Evolutionary conservation across 2,113 vertebrate species (phyloP), one percentile per base, ranked within the genome.

Genomic region (Misgurnus mizolepis): DNA sequence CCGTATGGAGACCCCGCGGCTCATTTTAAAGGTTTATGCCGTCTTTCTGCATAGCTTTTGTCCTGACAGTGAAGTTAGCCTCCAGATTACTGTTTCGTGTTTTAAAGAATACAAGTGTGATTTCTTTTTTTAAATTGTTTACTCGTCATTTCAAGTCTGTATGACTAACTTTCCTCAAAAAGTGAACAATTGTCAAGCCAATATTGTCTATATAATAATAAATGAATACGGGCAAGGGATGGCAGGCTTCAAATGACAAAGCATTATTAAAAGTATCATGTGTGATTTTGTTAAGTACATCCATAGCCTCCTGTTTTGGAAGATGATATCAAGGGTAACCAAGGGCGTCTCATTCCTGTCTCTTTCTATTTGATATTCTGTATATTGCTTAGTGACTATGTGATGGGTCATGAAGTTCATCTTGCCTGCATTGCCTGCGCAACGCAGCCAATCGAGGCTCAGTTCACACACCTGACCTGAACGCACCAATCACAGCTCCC

Each of bases 351-450:
- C n/a, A n/a, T n/a, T n/a, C n/a, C n/a, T n/a, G n/a, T n/a, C 72
- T 75, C 55, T 43, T 43, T 22, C 55, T 49, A 43, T 75, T 75
- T 61, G 22, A 39, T 49, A 75, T 75, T 75, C 56, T 60, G 71
- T 60, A 22, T 64, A 34, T 49, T 61, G 43, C 58, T 49, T 75
- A 17, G 14, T 27, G 12, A 64, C 61, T 76, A 8, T 77, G 74
- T 77, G 62, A 77, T 40, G 62, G 61, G 74, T 66, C 62, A 76
- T 64, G 41, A 64, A 76, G 73, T 62, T 76, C 60, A 77, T 55
- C 39, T 47, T 22, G 74, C 66, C 60, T 77, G 60, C 45, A 66
- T 27, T 55, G 50, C 69, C 69, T 58, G 69, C 17, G 18, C 39
- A 72, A 56, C 50, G 12, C 14, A 65, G 60, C 60, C 73, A 76